Evolutionary conservation across 1,140 invertebrate genomes (phyloP), one percentile per base, ranked within the genome.

Genomic region (Diprion similis): DNA sequence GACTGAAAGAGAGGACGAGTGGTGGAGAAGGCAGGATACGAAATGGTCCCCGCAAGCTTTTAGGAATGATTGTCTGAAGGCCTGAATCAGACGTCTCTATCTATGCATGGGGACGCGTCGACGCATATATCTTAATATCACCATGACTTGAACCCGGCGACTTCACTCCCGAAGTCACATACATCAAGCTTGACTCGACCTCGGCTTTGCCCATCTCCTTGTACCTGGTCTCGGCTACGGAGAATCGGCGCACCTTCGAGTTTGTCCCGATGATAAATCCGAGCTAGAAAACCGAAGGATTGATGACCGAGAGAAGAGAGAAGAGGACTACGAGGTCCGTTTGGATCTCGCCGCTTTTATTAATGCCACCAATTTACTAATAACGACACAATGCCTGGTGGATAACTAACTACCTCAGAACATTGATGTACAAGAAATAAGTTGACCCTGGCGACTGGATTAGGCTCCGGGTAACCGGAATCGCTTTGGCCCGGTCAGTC

Each of bases 1-100:
- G 67, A 37, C 64, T 24, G 59, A 17, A 19, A 70, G 69, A 70
- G 70, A 64, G 11, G 17, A 24, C 51, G 65, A 70, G 72, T 71
- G 69, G 64, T 15, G 51, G 66, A 46, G 66, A 71, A 73, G 71
- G 46, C 17, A 65, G 65, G 66, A 37, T 37, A 37, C 24, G 24
- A 37, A 37, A 37, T 37, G 6, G 24, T 37, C 24, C 24, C 24
- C 24, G 24, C 6, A 37, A 37, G 24, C 24, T 37, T 37, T 37
- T 37, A 37, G 24, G 24, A 37, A 37, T 37, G 24, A 37, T 37
- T 37, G 24, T 37, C 24, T 37, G 24, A 37, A 59, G 51, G 11
- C 51, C n/a, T 59, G 51, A 59, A 59, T 37, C 24, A 37, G 51
- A 59, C 51, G 51, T 59, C 51, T 59, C 51, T 59, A 59, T 59